phyloP scores from a whole-genome alignment of 2,113 vertebrate genomes.

The Clarias macrocephalus region DNA sequence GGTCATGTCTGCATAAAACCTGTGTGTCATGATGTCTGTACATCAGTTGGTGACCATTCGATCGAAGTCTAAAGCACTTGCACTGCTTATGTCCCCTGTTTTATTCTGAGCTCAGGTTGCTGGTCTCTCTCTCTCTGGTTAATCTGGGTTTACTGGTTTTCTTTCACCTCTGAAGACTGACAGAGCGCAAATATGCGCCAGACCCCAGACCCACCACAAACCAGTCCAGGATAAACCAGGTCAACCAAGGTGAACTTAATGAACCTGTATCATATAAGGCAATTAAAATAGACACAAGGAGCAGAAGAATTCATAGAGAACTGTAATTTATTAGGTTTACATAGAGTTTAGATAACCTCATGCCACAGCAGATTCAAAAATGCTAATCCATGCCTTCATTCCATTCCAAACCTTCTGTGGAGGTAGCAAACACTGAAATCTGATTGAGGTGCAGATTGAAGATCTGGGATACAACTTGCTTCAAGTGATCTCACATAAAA shows the following conservation, averaged over 20 bases:
- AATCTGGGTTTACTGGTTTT: not conserved
- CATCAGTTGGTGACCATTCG: too few species aligned
- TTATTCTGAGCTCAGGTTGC: not conserved
- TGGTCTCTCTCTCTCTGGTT: not conserved
- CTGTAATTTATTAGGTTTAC: slow-evolving; percentile 64
- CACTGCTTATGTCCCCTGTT: not conserved
- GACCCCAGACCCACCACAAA: not conserved
- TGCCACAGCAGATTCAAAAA: slow-evolving; percentile 59
- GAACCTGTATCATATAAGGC: not conserved
- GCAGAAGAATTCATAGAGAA: slow-evolving; percentile 34
- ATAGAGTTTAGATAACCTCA: slow-evolving; percentile 56
- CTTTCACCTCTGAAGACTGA: not conserved
- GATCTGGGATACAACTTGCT: slow-evolving; percentile 21
- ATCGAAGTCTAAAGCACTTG: too few species aligned
- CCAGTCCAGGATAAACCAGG: not conserved
- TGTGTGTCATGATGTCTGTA: too few species aligned
- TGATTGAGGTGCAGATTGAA: not conserved
- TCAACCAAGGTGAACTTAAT: not conserved
- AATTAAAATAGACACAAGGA: not conserved
- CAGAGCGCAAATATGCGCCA: not conserved
- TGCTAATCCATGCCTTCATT: slow-evolving; percentile 54
- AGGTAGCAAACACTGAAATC: slow-evolving; percentile 24
- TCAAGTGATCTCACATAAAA: slow-evolving; percentile 22
- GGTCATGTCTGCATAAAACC: too few species aligned
- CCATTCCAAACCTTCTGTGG: slow-evolving; percentile 26